Base-by-base conservation (phyloP, 2,888 invertebrate genomes). In the Cantharis rustica region DNA sequence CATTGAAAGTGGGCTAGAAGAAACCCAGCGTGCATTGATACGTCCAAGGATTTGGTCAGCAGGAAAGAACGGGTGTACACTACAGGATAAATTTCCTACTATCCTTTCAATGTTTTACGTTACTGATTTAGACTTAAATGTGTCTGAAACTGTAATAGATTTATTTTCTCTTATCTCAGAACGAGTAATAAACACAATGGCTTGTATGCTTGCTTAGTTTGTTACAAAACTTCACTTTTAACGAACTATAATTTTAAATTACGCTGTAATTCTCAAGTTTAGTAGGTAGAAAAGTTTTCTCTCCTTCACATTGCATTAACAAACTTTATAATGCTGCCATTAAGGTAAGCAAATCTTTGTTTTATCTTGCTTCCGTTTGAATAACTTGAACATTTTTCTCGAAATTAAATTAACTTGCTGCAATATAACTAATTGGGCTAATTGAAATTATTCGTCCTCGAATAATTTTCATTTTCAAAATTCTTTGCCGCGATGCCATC, bases 1-100 rank as follows among this genome's bases (percentile, higher is more conserved):
- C 76, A 75, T 69, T 73, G 70, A 76, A 79, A 80, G 75, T 70
- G 75, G 76, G 76, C 80, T 81, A 77, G 78, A 79, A 81, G 81
- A 79, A 79, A 79, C 84, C 20, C 84, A 84, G 84, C 84, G 80
- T 83, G 84, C 79, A 79, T 80, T 82, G 82, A 83, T 82, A 79
- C 79, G 81, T 82, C 76, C 81, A 79, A 81, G 83, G 82, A 84
- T 83, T 82, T 80, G 84, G 82, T 80, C 84, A 84, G 84, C 84
- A 80, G 84, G 84, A 83, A 79, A 80, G 82, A 81, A 79, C 79
- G 80, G 80, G 75, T 78, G 47, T 47, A 79, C 83, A 73, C 84
- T 71, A 80, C 82, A 79, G 84, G 84, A 80, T 75, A 79, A 81
- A 81, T 82, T 82, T 83, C 83, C 83, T 81, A 81, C 81, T 78